Base-by-base conservation (phyloP, 2,888 invertebrate genomes). In the Drosophila anomalata region DNA sequence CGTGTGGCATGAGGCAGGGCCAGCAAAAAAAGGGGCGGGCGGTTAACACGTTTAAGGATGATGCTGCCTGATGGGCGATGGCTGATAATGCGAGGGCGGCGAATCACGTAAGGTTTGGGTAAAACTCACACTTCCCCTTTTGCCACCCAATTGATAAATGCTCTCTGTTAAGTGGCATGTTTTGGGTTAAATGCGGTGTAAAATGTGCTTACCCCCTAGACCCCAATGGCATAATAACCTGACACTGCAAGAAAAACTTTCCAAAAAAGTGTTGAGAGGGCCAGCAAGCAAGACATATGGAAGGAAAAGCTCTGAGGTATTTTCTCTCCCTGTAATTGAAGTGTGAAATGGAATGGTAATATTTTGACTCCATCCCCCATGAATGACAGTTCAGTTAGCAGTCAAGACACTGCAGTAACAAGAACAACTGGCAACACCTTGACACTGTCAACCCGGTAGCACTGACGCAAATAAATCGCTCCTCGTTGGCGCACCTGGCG, bases 311-410 rank as follows among this genome's bases (percentile, higher is more conserved):
- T n/a, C 6, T 33, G 8, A 4, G 2, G 9, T 9, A 42, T 29
- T 62, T 58, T 60, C 26, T 33, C 42, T 5, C 8, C 9, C 48
- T 63, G 60, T 63, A 63, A 69, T 50, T 54, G 62, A 42, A 41
- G 36, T 20, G 47, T 17, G 42, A 26, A 41, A 33, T 24, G 57
- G 22, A 24, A 12, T 22, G 44, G 44, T 4, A 5, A 44, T 44
- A 44, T 22, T 20, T 20, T 24, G 12, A 41, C 46, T 31, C 26
- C 17, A 11, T 31, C 11, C 33, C 50, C 17, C 69, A 70, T 81
- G 78, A 83, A 58, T 89, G 90, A 89, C 90, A 89, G 77, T 89
- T 88, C 78, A 83, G 86, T 90, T 89, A 88, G 83, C 82, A 75
- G 73, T 61, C 73, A 71, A 70, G 74, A 73, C 33, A 36, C n/a